Conservation (phyloP, 1,140 invertebrate species). For the Caenorhabditis briggsae region DNA sequence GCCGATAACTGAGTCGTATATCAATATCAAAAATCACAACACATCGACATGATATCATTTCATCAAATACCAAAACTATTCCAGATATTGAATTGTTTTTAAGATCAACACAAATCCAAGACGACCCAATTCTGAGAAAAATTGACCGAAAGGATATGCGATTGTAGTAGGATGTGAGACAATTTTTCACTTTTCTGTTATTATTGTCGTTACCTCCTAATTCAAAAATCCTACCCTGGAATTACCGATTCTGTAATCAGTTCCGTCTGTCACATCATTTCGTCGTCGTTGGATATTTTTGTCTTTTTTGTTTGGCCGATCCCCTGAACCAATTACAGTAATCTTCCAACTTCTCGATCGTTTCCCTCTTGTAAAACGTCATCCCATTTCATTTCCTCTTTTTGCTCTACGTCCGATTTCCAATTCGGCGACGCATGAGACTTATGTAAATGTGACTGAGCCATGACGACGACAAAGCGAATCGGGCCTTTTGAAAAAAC, state of each 20-base stretch:
- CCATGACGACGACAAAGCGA: slow-evolving; percentile 7
- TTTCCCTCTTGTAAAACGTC: background rate
- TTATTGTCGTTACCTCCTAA: background rate
- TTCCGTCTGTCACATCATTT: background rate
- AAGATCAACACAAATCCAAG: background rate
- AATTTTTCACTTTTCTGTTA: background rate
- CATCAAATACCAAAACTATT: too few species aligned
- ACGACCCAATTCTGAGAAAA: background rate
- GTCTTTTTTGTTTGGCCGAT: background rate
- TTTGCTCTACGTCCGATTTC: background rate
- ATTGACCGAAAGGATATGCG: background rate
- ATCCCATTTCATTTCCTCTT: slow-evolving; percentile 26
- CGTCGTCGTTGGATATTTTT: background rate
- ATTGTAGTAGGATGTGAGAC: slow-evolving; percentile 3
- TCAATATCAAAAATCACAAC: too few species aligned
- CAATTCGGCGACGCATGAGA: background rate
- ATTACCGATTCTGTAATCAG: background rate
- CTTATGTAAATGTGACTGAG: background rate
- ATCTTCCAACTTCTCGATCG: too few species aligned
- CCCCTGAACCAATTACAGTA: background rate
- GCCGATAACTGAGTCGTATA: too few species aligned
- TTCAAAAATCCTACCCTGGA: background rate
- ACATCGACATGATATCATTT: too few species aligned
- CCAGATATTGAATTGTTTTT: background rate
- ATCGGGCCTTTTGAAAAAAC: background rate